Base-by-base conservation (phyloP, 1,140 invertebrate species). In the Galendromus occidentalis region DNA sequence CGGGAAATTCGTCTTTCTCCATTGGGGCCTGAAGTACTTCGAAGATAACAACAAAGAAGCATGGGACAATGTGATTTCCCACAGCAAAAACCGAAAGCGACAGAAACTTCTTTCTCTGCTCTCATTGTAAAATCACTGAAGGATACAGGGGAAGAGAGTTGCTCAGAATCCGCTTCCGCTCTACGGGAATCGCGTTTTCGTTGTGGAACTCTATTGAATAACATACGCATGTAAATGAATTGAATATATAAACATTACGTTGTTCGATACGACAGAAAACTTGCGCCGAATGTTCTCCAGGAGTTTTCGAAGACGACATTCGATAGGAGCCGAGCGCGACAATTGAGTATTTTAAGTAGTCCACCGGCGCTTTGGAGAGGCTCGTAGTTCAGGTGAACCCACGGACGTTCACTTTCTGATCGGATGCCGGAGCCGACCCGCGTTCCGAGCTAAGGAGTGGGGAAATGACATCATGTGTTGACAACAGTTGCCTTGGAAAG, bases 21-120 rank as follows among this genome's bases (percentile, higher is more conserved):
- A 59, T 33, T 59, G 51, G 51, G 51, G 51, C 14, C 51, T 59
- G 25, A 59, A 59, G 5, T 59, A 59, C 33, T 59, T 59, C 22
- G 51, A 59, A 33, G 51, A 59, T 33, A 59, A 59, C 9, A 59
- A 59, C 33, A 59, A 59, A 22, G 51, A 59, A 14, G 14, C 51
- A 17, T 59, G 51, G 51, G 25, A 59, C 33, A 22, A 59, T 22
- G 51, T 59, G n/a, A 59, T 59, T 59, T 59, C 51, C 2, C n/a
- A 59, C 51, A 59, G 51, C 20, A 59, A 59, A 25, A 14, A 22
- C 25, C 51, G 51, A 22, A 59, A 59, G 33, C 12, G 51, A 18
- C 51, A 59, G 22, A 59, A 59, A 25, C 51, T 59, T 25, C 22
- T 59, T 1, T 59, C 51, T 17, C 14, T 59, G 14, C 17, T 59